Percentiles rank a stretch among this genome's conserved stretches.
Conservation (phyloP, 2,888 invertebrate species). For the Drosophila bunnanda region DNA sequence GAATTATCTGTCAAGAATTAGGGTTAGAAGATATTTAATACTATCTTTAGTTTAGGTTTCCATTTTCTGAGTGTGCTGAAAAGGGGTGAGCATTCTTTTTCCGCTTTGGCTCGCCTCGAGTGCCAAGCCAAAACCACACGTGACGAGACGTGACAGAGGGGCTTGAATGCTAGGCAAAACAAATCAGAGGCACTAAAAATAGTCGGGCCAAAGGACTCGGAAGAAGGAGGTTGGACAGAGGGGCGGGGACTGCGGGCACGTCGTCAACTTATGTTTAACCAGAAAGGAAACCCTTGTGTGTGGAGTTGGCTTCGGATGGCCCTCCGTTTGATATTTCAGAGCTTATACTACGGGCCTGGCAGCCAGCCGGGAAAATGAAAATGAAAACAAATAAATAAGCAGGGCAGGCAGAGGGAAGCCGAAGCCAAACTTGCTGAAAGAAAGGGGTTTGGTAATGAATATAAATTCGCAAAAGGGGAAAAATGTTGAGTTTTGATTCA, state of each 20-base stretch:
- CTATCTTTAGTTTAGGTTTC: too few species aligned
- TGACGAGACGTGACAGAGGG: slow-evolving; percentile 52
- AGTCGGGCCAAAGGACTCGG: slow-evolving; percentile 47
- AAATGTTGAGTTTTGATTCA: slow-evolving; percentile 19
- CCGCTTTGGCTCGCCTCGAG: slow-evolving; percentile 56
- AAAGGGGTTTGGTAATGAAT: slow-evolving; percentile 63
- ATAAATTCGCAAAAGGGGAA: slow-evolving; percentile 51
- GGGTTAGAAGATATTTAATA: too few species aligned
- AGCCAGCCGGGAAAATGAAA: slow-evolving; percentile 54
- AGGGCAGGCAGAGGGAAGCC: slow-evolving; percentile 25
- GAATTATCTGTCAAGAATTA: too few species aligned
- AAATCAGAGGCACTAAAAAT: slow-evolving; percentile 76
- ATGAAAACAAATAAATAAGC: slow-evolving; percentile 65
- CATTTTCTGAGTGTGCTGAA: slow-evolving; percentile 5
- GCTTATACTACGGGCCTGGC: slow-evolving; percentile 10
- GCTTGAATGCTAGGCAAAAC: slow-evolving; percentile 58
- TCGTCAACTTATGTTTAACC: slow-evolving; percentile 54
- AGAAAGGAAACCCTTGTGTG: slow-evolving; percentile 47
- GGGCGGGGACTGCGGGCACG: slow-evolving; percentile 28
- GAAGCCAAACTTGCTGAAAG: slow-evolving; percentile 32
- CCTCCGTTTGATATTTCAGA: slow-evolving; percentile 53
- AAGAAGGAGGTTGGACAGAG: slow-evolving; percentile 42
- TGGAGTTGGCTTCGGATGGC: slow-evolving; percentile 54
- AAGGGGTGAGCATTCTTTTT: slow-evolving; percentile 21
- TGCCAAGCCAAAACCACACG: slow-evolving; percentile 78